Conservation (phyloP, 2,888 invertebrate genomes). For the Drosophila borealis region DNA sequence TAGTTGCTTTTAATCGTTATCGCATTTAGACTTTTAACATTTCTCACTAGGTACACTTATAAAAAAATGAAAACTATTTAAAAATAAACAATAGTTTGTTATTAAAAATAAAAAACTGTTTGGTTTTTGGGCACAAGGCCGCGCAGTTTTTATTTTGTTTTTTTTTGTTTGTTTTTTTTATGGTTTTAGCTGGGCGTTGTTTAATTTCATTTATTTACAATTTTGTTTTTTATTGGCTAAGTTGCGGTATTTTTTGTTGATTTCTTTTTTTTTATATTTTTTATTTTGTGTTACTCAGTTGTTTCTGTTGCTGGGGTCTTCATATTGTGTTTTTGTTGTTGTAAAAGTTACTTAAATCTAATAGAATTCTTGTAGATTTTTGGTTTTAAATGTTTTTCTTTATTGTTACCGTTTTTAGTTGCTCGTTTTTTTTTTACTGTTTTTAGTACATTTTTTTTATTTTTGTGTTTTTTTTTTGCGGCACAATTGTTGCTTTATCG, state of each 20-base stretch:
- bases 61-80: slow-evolving; percentile 78
- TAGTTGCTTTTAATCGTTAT: slow-evolving; percentile 77
- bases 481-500: slow-evolving; percentile 80
- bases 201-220: slow-evolving; percentile 63
- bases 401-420: slow-evolving; percentile 78
- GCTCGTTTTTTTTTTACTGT: slow-evolving; percentile 62
- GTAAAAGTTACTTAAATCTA: slow-evolving; percentile 82
- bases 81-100: slow-evolving; percentile 68
- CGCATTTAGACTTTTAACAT: slow-evolving; percentile 82
- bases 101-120: slow-evolving; percentile 61
- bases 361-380: slow-evolving; percentile 80
- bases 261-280: slow-evolving; percentile 39
- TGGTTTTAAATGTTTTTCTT: slow-evolving; percentile 79
- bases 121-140: slow-evolving; percentile 67
- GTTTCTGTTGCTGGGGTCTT: slow-evolving; percentile 59
- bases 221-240: slow-evolving; percentile 70
- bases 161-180: slow-evolving; percentile 25
- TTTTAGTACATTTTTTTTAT: slow-evolving; percentile 46
- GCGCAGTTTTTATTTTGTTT: slow-evolving; percentile 54
- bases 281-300: slow-evolving; percentile 64
- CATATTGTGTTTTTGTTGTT: slow-evolving; percentile 55
- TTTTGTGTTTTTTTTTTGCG: slow-evolving; percentile 66
- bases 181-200: slow-evolving; percentile 31
- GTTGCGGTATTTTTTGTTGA: slow-evolving; percentile 43
- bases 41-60: slow-evolving; percentile 84